Evolutionary conservation across 1,140 invertebrate genomes (phyloP).

Genomic region (Brachionus asplanchnoidis): DNA sequence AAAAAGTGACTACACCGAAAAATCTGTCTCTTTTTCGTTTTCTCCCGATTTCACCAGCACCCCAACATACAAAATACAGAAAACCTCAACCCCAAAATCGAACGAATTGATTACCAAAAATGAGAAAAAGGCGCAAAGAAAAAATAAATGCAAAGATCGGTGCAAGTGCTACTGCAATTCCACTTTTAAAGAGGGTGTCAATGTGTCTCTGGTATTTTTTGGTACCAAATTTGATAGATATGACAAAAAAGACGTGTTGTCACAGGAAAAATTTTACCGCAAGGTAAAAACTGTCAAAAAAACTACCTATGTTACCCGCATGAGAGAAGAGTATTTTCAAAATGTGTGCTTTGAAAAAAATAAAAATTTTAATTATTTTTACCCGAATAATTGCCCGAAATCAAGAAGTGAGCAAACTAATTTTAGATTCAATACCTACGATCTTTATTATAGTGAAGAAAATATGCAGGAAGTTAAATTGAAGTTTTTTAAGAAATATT

Average conservation of each 20-base stretch:
- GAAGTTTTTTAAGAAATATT: neutral
- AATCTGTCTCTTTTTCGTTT: neutral
- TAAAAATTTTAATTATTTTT: neutral
- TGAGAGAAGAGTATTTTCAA: neutral
- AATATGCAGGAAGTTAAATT: conserved; percentile 22
- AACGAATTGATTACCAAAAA: neutral
- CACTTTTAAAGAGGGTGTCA: neutral
- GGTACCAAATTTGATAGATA: neutral
- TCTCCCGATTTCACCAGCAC: conserved; percentile 4
- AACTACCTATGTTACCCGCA: neutral
- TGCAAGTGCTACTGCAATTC: conserved; percentile 14
- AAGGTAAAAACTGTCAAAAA: conserved; percentile 5
- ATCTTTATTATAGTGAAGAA: conserved; percentile 8
- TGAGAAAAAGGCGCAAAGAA: neutral
- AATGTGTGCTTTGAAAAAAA: neutral
- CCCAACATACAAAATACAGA: neutral
- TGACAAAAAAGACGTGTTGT: neutral
- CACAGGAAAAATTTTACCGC: neutral
- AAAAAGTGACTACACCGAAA: neutral
- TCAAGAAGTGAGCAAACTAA: neutral
- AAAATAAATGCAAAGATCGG: neutral
- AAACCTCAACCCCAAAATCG: neutral
- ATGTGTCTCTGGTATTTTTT: neutral
- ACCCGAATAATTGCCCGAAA: neutral
- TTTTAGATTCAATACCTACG: neutral